Conservation (phyloP, 2,113 vertebrate species). For the Dolichallabes microphthalmus region DNA sequence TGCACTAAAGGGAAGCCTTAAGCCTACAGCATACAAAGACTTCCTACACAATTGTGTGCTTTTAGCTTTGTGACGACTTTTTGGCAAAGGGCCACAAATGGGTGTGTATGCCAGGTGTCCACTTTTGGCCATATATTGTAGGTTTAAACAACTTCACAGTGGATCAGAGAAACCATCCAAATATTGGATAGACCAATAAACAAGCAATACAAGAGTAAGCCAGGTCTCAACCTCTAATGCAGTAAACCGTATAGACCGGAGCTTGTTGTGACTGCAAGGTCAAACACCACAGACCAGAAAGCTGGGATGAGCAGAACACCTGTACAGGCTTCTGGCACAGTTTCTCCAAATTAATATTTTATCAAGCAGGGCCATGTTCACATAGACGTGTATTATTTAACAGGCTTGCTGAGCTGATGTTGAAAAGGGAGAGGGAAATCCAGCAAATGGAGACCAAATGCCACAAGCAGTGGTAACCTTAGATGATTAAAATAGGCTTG, state of each 20-base stretch:
- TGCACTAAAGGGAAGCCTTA: background rate
- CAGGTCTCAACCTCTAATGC: background rate
- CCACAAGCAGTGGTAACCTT: background rate
- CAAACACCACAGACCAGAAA: conserved; percentile 4
- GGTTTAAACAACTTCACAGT: background rate
- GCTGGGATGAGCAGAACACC: conserved; percentile 1
- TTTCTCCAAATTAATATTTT: conserved; percentile 57
- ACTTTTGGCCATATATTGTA: background rate
- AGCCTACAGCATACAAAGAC: background rate
- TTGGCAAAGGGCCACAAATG: background rate
- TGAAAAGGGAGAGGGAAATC: background rate
- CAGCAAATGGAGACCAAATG: background rate
- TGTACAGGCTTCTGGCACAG: conserved; percentile 39
- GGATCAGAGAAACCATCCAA: background rate
- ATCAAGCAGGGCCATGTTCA: conserved; percentile 41
- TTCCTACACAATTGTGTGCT: background rate
- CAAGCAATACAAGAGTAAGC: background rate
- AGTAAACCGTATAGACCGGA: background rate
- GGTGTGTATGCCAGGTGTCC: background rate
- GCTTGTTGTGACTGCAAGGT: background rate
- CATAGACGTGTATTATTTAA: conserved; percentile 49
- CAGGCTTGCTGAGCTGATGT: conserved; percentile 31
- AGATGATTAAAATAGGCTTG: background rate
- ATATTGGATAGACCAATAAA: background rate
- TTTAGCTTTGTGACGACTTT: background rate